Evolutionary conservation across 2,797 vertebrate species (phyloP).

Genomic region (Hozukius guyotensis): DNA sequence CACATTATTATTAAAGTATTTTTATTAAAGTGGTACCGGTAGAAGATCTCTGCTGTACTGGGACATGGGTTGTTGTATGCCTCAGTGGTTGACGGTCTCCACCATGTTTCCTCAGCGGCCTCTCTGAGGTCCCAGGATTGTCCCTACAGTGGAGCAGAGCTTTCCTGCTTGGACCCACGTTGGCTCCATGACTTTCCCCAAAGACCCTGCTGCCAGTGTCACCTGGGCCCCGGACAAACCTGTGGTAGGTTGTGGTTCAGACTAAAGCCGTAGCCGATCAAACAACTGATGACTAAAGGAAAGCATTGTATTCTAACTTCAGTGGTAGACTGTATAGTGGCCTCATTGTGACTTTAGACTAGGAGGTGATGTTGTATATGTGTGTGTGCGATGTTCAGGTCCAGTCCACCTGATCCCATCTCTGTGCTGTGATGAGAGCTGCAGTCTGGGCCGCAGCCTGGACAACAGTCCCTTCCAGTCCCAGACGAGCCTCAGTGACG

Average conservation of each 20-base stretch:
- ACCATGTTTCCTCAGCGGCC: slow-evolving; percentile 65
- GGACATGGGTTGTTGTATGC: not conserved
- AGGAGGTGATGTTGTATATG: not conserved
- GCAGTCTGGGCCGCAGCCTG: slow-evolving; percentile 79
- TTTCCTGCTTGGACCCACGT: slow-evolving; percentile 90
- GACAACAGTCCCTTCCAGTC: slow-evolving; percentile 85
- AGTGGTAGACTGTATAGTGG: not conserved
- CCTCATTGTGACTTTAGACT: not conserved
- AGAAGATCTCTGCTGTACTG: not conserved
- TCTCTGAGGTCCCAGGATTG: slow-evolving; percentile 89
- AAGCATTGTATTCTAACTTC: not conserved
- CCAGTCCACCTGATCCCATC: slow-evolving; percentile 91
- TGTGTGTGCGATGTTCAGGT: slow-evolving; percentile 75
- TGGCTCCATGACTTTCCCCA: slow-evolving; percentile 82
- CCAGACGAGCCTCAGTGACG: slow-evolving; percentile 81
- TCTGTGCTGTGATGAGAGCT: slow-evolving; percentile 89
- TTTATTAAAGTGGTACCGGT: not conserved
- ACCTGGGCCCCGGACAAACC: slow-evolving; percentile 81
- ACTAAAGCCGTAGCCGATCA: not conserved
- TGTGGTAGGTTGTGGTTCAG: slow-evolving; percentile 83
- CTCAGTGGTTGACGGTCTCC: not conserved
- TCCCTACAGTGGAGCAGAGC: slow-evolving; percentile 89
- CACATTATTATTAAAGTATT: not conserved
- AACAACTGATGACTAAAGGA: not conserved
- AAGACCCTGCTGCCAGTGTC: slow-evolving; percentile 88